Evolutionary conservation across 2,113 vertebrate genomes (phyloP), one percentile per base, ranked within the genome.

Genomic region (Takifugu bimaculatus): DNA sequence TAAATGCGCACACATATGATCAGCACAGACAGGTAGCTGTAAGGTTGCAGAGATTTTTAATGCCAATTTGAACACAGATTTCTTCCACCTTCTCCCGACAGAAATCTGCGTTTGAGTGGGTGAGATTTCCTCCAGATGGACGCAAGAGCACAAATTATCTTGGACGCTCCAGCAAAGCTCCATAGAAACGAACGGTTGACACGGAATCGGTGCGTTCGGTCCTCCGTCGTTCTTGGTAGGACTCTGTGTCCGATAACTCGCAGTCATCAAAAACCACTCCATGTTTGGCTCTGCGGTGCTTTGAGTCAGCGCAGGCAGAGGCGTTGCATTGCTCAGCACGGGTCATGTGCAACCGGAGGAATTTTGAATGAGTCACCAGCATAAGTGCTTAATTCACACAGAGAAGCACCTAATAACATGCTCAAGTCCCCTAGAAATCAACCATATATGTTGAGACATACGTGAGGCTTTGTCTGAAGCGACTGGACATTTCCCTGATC

Each of bases 231-330:
- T 57, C 57, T 56, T 32, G 9, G 44, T 59, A 55, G 48, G 60
- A 57, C 57, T 60, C 49, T 26, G 51, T 12, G 35, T 72, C 64
- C 62, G 68, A 63, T 57, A 65, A 58, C 42, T 70, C 65, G 55
- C 6, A 49, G 57, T 55, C 14, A 71, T 71, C 69, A 62, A 49
- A 63, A 82, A 65, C 13, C 68, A 5, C 54, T 75, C 79, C 75
- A 72, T 83, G 84, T 86, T 85, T 85, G 80, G 82, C 60, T 77
- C 73, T 60, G 68, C 63, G 55, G 50, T 72, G 65, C 28, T 35
- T 86, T 80, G 82, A 85, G 74, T 78, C 72, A 67, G 71, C 50
- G 55, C 75, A 80, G 78, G 58, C 72, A 32, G 70, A 78, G 72
- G 80, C 71, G 76, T 73, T 80, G 69, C 70, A 77, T 79, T 80